Base-by-base conservation (phyloP, 2,797 vertebrate genomes). In the Anniella stebbinsi region DNA sequence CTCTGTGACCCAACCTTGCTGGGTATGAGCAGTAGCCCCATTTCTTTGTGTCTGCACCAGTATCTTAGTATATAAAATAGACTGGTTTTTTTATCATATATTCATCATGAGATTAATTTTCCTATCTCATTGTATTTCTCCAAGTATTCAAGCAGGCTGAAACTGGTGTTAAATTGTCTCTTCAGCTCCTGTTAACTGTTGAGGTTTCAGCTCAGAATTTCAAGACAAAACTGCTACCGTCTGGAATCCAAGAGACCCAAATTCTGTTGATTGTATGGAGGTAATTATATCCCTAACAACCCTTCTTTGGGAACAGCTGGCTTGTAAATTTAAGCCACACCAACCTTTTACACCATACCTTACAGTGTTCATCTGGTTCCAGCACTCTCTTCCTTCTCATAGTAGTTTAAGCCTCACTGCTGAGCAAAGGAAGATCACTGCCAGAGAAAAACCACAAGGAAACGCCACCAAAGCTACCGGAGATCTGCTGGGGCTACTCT, bases 331-430 rank as follows among this genome's bases (percentile, higher is more conserved):
- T 66, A 85, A 72, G 9, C 17, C n/a, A 41, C 13, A 48, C 4
- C 66, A 72, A 28, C 12, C 38, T 10, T 57, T 84, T 48, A 54
- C 28, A 51, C 21, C 84, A 77, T 94, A 96, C 96, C 95, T 95
- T 95, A 90, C 86, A 92, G n/a, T 28, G 92, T 75, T 88, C 92
- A 17, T 75, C 81, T 54, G 72, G 72, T 0, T 33, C 86, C 80
- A 89, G 57, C 87, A 93, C 38, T 73, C 67, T 94, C 88, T 87
- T 95, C 84, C 25, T 91, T 73, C 72, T 94, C 86, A 94, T 75
- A 8, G 66, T 1, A 51, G 48, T 15, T 84, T 72, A 80, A 23
- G 80, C 7, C 1, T 41, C 69, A 28, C 75, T 45, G 87, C 72
- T 78, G 70, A 85, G 69, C 51, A 66, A 75, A 54, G 36, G 25